Base-by-base conservation (phyloP, 2,797 vertebrate genomes). In the Setipinna tenuifilis region DNA sequence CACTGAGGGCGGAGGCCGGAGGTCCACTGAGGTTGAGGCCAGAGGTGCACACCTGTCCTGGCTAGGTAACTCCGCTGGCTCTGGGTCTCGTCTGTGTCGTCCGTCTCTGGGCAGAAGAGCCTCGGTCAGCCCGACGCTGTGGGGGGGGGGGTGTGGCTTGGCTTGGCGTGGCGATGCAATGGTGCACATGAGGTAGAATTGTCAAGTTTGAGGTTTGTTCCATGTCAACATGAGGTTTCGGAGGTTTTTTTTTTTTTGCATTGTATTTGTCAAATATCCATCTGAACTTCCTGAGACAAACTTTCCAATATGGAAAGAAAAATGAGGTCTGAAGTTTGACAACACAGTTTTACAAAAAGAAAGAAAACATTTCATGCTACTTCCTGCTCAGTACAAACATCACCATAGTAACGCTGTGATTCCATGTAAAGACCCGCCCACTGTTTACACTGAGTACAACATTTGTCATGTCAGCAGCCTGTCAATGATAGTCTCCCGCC, bases 301-400 rank as follows among this genome's bases (percentile, higher is more conserved):
- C 93, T 91, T 93, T 91, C 91, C 88, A 89, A 91, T 89, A 88
- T 89, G 91, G 90, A 89, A 94, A 95, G 90, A 89, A 81, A 87
- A 85, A 85, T 92, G 94, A 95, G 93, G 93, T 94, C 91, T 91
- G 88, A 89, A 86, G 87, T 93, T 87, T 86, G 88, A 85, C 23
- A 83, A 87, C 81, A 80, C 50, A 80, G 78, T 83, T 59, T 75
- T 59, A 12, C 35, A 87, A 54, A 83, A 28, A 23, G 68, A 71
- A 19, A 2, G 82, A 61, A 75, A 35, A n/a, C n/a, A 57, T n/a
- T 83, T 82, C 65, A 28, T 71, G 65, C 28, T 71, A 71, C 65
- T 35, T 71, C 31, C 28, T 71, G 65, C 28, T 71, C 65, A 31
- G 65, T 71, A 71, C 31, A 31, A 71, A 35, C 28, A 71, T 71